These are phyloP conservation scores for Dioctria rufipes DNA, from an alignment of 2,888 invertebrate genomes.

Conservation along the genomic window DNA sequence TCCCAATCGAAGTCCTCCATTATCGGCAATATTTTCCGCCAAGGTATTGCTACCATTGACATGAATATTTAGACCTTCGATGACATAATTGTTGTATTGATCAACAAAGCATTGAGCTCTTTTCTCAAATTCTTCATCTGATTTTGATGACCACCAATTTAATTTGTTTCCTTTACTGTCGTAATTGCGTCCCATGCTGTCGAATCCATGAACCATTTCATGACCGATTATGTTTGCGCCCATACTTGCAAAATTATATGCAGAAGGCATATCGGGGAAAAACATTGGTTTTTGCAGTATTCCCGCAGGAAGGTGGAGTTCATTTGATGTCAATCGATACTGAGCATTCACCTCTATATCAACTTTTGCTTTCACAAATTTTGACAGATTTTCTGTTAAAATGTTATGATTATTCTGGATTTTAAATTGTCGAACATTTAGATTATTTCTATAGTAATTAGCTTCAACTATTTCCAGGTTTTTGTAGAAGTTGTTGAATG, in stretches of 20 bases:
- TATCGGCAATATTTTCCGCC: conserved; percentile 58
- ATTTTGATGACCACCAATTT: conserved; percentile 16
- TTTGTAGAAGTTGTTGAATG: background rate
- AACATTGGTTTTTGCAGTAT: conserved; percentile 22
- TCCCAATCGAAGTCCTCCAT: conserved; percentile 47
- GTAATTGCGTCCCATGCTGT: conserved; percentile 85
- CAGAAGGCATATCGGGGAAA: conserved; percentile 65
- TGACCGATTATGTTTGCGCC: conserved; percentile 83
- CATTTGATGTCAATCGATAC: background rate
- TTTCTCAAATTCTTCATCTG: background rate
- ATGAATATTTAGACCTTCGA: background rate
- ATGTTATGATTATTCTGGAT: background rate
- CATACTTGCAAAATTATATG: conserved; percentile 91
- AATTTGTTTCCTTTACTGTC: conserved; percentile 76
- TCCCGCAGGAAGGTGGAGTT: background rate
- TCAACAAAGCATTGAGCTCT: conserved; percentile 22
- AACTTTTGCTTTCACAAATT: background rate
- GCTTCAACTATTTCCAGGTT: background rate
- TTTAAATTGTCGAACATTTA: background rate
- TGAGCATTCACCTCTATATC: background rate
- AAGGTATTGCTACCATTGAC: conserved; percentile 10
- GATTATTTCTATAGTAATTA: conserved; percentile 11
- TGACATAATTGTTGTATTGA: background rate
- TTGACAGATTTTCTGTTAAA: background rate
- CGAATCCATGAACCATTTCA: conserved; percentile 89